Conservation (phyloP, 2,113 vertebrate genomes). For the Aepyceros melampus region DNA sequence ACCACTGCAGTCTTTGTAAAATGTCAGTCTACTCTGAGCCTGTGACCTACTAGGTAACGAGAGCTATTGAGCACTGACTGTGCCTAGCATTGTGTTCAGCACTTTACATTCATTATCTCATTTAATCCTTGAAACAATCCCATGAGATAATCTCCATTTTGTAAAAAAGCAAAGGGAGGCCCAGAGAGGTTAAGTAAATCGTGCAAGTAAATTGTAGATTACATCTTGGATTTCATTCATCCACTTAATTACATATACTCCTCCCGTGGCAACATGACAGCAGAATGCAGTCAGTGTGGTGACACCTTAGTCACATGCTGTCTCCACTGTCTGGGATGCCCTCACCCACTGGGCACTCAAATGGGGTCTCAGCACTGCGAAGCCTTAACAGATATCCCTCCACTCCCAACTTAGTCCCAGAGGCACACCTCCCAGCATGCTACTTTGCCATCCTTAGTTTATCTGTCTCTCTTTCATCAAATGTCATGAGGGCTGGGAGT, state of each 20-base stretch:
- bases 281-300: not conserved
- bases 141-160: not conserved
- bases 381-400: not conserved
- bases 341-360: not conserved
- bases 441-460: not conserved
- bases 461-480: constrained; percentile 19
- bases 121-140: constrained; percentile 17
- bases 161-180: not conserved
- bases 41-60: not conserved
- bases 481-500: not conserved
- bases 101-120: not conserved
- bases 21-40: not conserved
- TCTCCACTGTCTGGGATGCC: not conserved
- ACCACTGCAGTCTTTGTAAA: not conserved
- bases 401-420: not conserved
- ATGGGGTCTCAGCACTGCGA: not conserved
- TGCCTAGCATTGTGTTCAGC: not conserved
- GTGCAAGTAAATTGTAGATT: not conserved
- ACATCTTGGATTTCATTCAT: not conserved
- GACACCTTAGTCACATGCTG: not conserved
- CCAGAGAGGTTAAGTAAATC: constrained; percentile 10
- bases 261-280: not conserved
- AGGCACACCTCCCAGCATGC: not conserved
- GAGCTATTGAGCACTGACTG: not conserved
- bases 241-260: not conserved